Percentiles rank a stretch among this genome's conserved stretches.
phyloP scores from a whole-genome alignment of 2,113 vertebrate genomes.

The Dromaius novaehollandiae region DNA sequence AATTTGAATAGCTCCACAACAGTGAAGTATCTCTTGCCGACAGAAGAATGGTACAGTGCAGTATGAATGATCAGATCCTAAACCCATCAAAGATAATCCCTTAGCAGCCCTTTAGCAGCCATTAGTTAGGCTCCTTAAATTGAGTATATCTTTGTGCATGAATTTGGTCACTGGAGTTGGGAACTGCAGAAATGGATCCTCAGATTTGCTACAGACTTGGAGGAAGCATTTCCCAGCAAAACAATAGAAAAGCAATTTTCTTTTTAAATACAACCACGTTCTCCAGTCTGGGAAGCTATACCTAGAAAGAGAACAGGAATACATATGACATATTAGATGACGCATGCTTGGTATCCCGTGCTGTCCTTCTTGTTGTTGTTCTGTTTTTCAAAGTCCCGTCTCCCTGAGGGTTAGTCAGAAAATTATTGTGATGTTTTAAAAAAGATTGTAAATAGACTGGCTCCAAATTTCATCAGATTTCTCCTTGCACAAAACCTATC shows the following conservation, averaged over 20 bases:
- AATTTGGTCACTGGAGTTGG: background rate
- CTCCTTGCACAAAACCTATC: background rate
- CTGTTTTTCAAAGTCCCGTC: background rate
- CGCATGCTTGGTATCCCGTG: background rate
- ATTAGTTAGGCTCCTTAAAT: background rate
- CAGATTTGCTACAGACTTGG: background rate
- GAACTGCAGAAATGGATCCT: background rate
- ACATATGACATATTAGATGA: background rate
- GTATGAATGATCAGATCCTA: background rate
- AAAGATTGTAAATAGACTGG: background rate
- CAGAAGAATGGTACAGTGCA: background rate
- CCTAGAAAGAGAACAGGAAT: slow-evolving; percentile 9
- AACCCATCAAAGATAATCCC: background rate
- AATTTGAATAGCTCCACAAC: background rate
- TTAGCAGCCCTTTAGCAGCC: background rate
- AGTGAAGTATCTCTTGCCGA: background rate
- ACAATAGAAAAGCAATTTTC: background rate
- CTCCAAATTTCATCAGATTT: slow-evolving; percentile 16
- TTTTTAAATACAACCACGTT: background rate
- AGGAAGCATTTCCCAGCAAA: background rate
- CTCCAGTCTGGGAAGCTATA: background rate
- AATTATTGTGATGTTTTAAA: background rate
- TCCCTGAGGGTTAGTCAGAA: background rate
- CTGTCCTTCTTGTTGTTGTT: background rate
- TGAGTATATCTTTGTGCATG: background rate